Percentiles rank a stretch among this genome's conserved stretches.
phyloP scores from a whole-genome alignment of 2,888 invertebrate genomes.

The Buathra laborator region DNA sequence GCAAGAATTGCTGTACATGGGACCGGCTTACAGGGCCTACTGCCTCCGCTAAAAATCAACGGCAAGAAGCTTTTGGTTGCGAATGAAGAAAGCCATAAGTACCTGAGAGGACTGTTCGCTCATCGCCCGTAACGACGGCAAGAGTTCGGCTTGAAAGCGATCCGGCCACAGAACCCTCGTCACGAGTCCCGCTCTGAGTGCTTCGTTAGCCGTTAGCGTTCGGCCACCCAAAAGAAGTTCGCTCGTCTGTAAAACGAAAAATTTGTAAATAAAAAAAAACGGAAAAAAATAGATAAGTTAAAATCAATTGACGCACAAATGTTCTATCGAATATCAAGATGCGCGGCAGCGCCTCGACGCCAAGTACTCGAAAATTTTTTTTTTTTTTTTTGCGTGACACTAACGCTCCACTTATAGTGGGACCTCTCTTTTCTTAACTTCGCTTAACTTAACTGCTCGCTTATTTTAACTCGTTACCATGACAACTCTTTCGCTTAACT shows the following conservation, averaged over 20 bases:
- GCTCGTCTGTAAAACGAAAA: slow-evolving; percentile 87
- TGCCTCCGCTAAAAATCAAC: slow-evolving; percentile 84
- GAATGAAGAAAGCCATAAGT: slow-evolving; percentile 74
- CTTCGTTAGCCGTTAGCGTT: slow-evolving; percentile 93
- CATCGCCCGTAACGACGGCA: slow-evolving; percentile 89
- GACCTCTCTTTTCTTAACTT: too few relatives aligned
- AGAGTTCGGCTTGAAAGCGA: slow-evolving; percentile 91
- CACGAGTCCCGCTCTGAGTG: slow-evolving; percentile 91
- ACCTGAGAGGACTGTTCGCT: slow-evolving; percentile 92
- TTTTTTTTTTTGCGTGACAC: too few relatives aligned
- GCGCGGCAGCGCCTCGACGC: too few relatives aligned
- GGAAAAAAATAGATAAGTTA: slow-evolving; percentile 1
- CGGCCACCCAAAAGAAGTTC: slow-evolving; percentile 91
- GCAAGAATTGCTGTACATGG: slow-evolving; percentile 87
- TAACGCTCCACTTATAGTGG: too few relatives aligned
- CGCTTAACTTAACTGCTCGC: too few relatives aligned
- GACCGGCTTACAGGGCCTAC: slow-evolving; percentile 87
- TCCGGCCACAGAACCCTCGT: slow-evolving; percentile 93
- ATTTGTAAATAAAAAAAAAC: slow-evolving; percentile 31
- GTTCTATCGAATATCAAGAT: neutral
- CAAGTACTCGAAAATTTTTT: too few relatives aligned
- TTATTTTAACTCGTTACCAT: too few relatives aligned
- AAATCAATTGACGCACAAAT: neutral
- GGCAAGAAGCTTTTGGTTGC: slow-evolving; percentile 58
- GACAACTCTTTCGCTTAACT: too few relatives aligned